These are phyloP conservation scores for Lagenorhynchus albirostris DNA, from an alignment of 2,113 vertebrate genomes.

Conservation along the genomic window DNA sequence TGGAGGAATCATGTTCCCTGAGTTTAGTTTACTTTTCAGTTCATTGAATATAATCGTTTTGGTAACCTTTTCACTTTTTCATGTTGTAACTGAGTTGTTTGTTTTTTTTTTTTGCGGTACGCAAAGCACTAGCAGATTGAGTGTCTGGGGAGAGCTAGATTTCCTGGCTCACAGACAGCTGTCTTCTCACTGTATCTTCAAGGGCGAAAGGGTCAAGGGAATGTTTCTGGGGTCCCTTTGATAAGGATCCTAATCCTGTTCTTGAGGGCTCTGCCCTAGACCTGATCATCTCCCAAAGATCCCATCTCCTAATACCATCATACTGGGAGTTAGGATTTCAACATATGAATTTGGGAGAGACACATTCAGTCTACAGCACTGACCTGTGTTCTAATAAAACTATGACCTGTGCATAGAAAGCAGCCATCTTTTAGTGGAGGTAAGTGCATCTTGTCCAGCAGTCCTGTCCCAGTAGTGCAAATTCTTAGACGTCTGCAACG, in stretches of 20 bases:
- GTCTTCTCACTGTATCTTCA: neutral
- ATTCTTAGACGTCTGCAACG: neutral
- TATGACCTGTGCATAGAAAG: neutral
- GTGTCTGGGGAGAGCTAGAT: neutral
- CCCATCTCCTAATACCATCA: neutral
- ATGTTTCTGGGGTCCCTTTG: neutral
- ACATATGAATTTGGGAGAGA: neutral
- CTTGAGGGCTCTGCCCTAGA: neutral
- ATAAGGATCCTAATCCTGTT: neutral
- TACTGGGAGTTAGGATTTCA: neutral
- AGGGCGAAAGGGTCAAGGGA: neutral
- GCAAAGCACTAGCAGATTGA: neutral
- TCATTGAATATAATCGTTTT: neutral
- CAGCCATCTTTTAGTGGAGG: neutral
- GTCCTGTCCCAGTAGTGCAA: neutral
- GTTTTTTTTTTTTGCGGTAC: too few species aligned
- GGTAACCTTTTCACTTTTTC: neutral
- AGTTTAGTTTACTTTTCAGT: neutral
- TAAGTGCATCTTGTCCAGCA: neutral
- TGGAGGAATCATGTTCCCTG: neutral
- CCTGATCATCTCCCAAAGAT: neutral
- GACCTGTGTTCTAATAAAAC: neutral
- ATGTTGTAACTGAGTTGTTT: neutral
- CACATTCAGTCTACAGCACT: neutral
- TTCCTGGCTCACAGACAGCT: neutral